Evolutionary conservation across 2,113 vertebrate genomes (phyloP), one percentile per base, ranked within the genome.

Genomic region (Solea solea): DNA sequence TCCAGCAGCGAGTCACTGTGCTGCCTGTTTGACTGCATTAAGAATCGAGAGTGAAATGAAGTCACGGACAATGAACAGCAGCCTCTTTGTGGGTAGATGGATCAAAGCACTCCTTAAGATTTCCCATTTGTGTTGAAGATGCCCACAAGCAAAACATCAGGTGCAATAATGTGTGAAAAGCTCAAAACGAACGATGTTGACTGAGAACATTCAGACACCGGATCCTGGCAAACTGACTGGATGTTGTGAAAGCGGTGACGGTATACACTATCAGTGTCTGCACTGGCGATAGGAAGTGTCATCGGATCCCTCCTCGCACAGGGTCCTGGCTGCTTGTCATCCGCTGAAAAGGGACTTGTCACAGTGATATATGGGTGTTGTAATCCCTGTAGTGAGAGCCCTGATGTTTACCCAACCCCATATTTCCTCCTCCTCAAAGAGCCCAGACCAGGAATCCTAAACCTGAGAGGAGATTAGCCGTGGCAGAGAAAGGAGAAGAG

Each of bases 401-500:
- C 91, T 90, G 88, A 92, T 92, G 91, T 93, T 94, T 92, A 92
- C 92, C 83, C 87, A 86, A 81, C 79, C 86, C 88, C 82, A 86
- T 82, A 87, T 91, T 94, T 94, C 94, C 94, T 93, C 72, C 87
- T 90, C 68, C 89, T 93, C 89, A 93, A 91, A 92, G 89, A 88
- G 81, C 83, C 89, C 50, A 58, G 86, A 81, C 80, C 54, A 71
- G 90, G 89, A 93, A 92, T 90, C 86, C 81, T 93, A 88, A 93
- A 94, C 91, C 91, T 87, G 90, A 93, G 89, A 91, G 84, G 87
- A 94, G 94, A 94, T 94, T 93, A 94, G 82, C 81, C 3, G 50
- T 53, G 66, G 34, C 15, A 80, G 81, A 84, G 82, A 80, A 77
- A 83, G 59, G 67, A 78, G 56, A 75, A 12, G 75, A 61, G 74